These are phyloP conservation scores for Drosophila mimetica DNA, from an alignment of 2,888 invertebrate species.

Conservation along the genomic window DNA sequence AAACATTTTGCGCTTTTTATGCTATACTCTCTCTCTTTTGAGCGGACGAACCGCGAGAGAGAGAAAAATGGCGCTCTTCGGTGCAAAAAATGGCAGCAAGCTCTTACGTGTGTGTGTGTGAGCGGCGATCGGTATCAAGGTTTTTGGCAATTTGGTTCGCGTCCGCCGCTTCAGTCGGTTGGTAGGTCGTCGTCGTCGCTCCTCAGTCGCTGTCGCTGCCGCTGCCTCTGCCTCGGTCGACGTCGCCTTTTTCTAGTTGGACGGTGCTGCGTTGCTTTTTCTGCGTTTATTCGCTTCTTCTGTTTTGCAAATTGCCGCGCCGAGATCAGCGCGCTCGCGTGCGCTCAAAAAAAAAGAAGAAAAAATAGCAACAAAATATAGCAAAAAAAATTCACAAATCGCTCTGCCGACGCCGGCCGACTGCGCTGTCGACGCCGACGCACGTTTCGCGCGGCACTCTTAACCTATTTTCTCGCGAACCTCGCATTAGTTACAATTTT, in stretches of 20 bases:
- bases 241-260: constrained; percentile 71
- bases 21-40: constrained; percentile 1
- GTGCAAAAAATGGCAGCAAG: constrained; percentile 11
- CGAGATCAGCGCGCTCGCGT: constrained; percentile 77
- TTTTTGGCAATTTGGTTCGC: constrained; percentile 83
- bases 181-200: constrained; percentile 73
- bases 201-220: constrained; percentile 44
- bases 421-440: constrained; percentile 44
- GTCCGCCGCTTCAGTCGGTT: constrained; percentile 78
- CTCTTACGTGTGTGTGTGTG: constrained; percentile 52
- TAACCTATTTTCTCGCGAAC: constrained; percentile 81
- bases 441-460: constrained; percentile 80
- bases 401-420: constrained; percentile 57
- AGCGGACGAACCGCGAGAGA: constrained; percentile 7
- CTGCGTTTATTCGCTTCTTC: constrained; percentile 47
- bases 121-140: constrained; percentile 82
- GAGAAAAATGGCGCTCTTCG: constrained; percentile 24
- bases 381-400: constrained; percentile 48
- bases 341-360: constrained; percentile 38
- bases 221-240: constrained; percentile 43
- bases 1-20: constrained; percentile 26
- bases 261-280: constrained; percentile 43
- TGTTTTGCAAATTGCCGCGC: constrained; percentile 76
- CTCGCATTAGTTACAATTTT: constrained; percentile 84
- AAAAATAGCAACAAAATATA: constrained; percentile 12